phyloP scores from a whole-genome alignment of 2,888 invertebrate species.

The Drosophila mettleri region DNA sequence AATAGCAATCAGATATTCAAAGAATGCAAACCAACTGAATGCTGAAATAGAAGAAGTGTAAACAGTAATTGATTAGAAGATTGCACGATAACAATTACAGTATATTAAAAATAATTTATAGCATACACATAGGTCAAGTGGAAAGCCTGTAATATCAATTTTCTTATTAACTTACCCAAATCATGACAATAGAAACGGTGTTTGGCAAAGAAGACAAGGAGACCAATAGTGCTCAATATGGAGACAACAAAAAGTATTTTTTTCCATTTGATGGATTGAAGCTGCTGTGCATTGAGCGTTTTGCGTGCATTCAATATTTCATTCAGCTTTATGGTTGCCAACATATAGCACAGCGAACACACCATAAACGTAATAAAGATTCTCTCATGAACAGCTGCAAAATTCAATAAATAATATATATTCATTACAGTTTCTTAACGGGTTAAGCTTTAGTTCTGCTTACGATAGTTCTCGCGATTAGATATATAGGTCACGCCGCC shows the following conservation, averaged over 20 bases:
- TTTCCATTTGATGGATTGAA: conserved; percentile 88
- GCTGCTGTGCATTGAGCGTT: conserved; percentile 84
- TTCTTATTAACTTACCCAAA: conserved; percentile 88
- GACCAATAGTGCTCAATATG: conserved; percentile 91
- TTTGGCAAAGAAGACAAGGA: conserved; percentile 94
- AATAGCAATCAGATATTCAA: conserved; percentile 95
- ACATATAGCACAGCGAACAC: conserved; percentile 93
- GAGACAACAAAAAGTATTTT: conserved; percentile 91
- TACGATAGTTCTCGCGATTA: conserved; percentile 97
- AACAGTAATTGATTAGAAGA: not conserved
- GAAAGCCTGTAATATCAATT: too few species aligned
- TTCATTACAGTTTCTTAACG: not conserved
- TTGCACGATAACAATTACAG: not conserved
- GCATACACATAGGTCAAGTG: too few species aligned
- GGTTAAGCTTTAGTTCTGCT: conserved; percentile 83
- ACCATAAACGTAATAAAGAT: conserved; percentile 96
- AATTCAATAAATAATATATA: conserved; percentile 57
- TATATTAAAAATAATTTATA: too few species aligned
- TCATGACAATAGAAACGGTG: conserved; percentile 95
- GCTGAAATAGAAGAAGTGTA: conserved; percentile 86
- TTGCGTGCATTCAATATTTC: conserved; percentile 78
- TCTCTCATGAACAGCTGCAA: conserved; percentile 94
- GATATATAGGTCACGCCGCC: conserved; percentile 97
- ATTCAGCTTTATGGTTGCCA: conserved; percentile 88
- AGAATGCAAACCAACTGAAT: conserved; percentile 97